Evolutionary conservation across 2,797 vertebrate genomes (phyloP), one percentile per base, ranked within the genome.

Genomic region (Diplodus puntazzo): DNA sequence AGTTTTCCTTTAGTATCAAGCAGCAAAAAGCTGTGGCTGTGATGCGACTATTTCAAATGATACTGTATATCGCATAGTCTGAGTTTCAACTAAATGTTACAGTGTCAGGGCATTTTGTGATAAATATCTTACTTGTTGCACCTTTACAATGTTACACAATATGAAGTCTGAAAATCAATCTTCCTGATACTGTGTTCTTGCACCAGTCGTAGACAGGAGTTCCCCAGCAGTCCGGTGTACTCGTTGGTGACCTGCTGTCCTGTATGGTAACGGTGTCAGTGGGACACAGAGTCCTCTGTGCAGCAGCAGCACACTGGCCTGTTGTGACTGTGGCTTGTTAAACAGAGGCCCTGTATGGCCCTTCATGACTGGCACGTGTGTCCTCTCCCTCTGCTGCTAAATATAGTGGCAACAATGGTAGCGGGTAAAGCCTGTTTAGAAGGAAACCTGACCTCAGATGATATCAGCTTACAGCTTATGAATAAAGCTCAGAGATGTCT

Each of bases 321-420:
- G 93, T 93, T 95, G 94, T 94, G 88, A 88, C 90, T 14, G 60
- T 23, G 65, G 67, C 77, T 49, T 1, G 69, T 75, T 23, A 70
- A 82, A 89, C 90, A 88, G 89, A 87, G 86, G 81, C 84, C 88
- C 92, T 92, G 91, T 94, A 88, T 95, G 93, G 79, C 86, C 87
- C 86, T 83, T 65, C 48, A 65, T 88, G 88, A 93, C 88, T 92
- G 89, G 86, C 90, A 93, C 84, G 75, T 84, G 91, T 89, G 89
- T 92, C 88, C 86, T 89, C 67, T 46, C 52, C 70, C 59, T 23
- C 82, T 57, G 66, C 82, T 55, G 76, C 94, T 95, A 95, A 94
- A 94, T 93, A 90, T 95, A 95, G 92, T 83, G 87, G 79, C 90
- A 92, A 95, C 94, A 95, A 95, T 94, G 87, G 91, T 61, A 75